These are phyloP conservation scores for Conus betulinus DNA, from an alignment of 1,140 invertebrate species.

Conservation along the genomic window DNA sequence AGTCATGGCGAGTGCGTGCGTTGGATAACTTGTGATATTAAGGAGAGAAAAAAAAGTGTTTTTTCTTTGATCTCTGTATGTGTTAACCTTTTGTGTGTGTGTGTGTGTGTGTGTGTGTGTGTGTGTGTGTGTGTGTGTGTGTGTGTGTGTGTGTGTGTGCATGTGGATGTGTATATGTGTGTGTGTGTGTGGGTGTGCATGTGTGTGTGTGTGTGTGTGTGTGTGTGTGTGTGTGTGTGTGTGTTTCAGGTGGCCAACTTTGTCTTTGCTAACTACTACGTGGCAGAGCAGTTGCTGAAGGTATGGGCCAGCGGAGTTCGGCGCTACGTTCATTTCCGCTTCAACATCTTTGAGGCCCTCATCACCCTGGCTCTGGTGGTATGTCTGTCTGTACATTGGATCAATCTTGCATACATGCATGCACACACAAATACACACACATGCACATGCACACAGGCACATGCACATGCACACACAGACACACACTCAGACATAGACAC, in stretches of 20 bases:
- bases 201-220: slow-evolving; percentile 14
- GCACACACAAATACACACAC: no score
- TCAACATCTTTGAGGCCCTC: slow-evolving; percentile 69
- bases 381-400: slow-evolving; percentile 32
- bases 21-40: no score
- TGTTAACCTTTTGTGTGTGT: no score
- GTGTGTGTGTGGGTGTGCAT: background rate
- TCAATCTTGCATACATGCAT: background rate
- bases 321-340: slow-evolving; percentile 59
- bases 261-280: slow-evolving; percentile 70
- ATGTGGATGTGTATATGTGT: background rate
- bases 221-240: background rate
- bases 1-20: no score
- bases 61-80: no score
- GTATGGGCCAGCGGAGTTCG: slow-evolving; percentile 65
- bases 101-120: background rate
- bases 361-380: slow-evolving; percentile 69
- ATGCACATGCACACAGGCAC: no score
- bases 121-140: slow-evolving; percentile 19
- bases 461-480: no score
- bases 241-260: slow-evolving; percentile 68
- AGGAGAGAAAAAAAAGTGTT: no score
- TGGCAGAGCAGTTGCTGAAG: slow-evolving; percentile 71
- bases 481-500: no score
- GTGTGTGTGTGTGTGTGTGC: background rate